phyloP scores from a whole-genome alignment of 2,888 invertebrate species.

The Tipula vernalis region DNA sequence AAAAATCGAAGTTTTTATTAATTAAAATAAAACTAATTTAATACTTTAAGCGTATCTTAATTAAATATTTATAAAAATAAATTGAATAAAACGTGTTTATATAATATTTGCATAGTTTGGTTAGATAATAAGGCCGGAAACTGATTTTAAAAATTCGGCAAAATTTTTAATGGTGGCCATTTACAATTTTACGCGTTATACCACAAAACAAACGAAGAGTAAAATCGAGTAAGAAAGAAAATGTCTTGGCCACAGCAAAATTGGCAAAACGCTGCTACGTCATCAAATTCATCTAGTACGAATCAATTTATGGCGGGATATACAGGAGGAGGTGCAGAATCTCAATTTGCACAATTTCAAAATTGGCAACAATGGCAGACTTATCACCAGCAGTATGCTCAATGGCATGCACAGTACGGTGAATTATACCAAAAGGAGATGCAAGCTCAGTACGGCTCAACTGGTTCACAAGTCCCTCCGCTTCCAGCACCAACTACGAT shows the following conservation, averaged over 20 bases:
- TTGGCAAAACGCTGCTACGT: not conserved
- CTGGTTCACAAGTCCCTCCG: slow-evolving; percentile 23
- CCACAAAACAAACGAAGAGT: not conserved
- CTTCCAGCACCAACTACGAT: slow-evolving; percentile 13
- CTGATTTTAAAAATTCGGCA: not conserved
- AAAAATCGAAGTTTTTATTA: not conserved
- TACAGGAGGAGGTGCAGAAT: slow-evolving; percentile 31
- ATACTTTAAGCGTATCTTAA: not conserved
- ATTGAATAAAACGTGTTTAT: not conserved
- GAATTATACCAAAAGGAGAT: slow-evolving; percentile 36
- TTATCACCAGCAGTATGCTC: slow-evolving; percentile 34
- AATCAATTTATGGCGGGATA: not conserved
- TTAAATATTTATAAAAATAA: not conserved
- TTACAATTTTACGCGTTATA: not conserved
- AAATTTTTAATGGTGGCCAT: not conserved
- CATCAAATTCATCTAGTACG: not conserved
- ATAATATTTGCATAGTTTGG: not conserved
- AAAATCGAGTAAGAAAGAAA: not conserved
- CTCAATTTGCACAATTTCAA: slow-evolving; percentile 33
- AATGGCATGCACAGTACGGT: slow-evolving; percentile 35
- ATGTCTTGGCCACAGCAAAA: slow-evolving; percentile 12
- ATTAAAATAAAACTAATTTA: not conserved
- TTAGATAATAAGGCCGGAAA: not conserved
- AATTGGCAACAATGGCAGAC: slow-evolving; percentile 37
- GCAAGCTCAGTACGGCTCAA: slow-evolving; percentile 23